phyloP scores from a whole-genome alignment of 2,113 vertebrate species.

The Paratilapia polleni region DNA sequence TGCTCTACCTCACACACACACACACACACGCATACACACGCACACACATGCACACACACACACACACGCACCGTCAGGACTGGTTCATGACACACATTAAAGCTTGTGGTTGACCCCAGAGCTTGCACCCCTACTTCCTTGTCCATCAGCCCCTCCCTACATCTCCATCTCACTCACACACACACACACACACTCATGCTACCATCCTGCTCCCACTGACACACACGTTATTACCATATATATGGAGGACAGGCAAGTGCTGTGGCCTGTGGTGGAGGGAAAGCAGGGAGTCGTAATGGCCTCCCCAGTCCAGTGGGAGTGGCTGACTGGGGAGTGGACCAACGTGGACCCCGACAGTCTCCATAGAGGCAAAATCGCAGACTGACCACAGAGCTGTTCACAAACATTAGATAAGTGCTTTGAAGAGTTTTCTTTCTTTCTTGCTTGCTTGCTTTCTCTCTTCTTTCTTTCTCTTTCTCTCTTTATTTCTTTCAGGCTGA shows the following conservation, averaged over 20 bases:
- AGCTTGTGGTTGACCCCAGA: conserved; percentile 34
- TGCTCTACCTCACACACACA: neutral
- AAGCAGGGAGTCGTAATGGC: conserved; percentile 48
- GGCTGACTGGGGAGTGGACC: conserved; percentile 41
- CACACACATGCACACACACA: neutral
- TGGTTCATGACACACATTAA: conserved; percentile 20
- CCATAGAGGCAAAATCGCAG: conserved; percentile 46
- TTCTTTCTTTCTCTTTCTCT: neutral
- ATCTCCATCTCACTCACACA: conserved; percentile 20
- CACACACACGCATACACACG: neutral
- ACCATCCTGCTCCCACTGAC: conserved; percentile 31
- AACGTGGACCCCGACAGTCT: conserved; percentile 31
- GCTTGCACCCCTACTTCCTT: conserved; percentile 18
- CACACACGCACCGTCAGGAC: neutral
- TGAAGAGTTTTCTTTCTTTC: neutral
- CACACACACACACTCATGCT: conserved; percentile 36
- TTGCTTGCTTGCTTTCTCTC: neutral
- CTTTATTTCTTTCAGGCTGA: conserved; percentile 3
- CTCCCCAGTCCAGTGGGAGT: conserved; percentile 52
- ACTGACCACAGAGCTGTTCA: conserved; percentile 38
- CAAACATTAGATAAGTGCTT: conserved; percentile 33
- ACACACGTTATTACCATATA: conserved; percentile 79
- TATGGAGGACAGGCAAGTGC: conserved; percentile 70
- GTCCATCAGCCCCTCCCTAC: conserved; percentile 41
- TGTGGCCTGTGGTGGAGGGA: conserved; percentile 49